Percentiles rank a stretch among this genome's conserved stretches.
These are phyloP conservation scores for Prochilodus magdalenae DNA, from an alignment of 2,113 vertebrate genomes.

Conservation along the genomic window DNA sequence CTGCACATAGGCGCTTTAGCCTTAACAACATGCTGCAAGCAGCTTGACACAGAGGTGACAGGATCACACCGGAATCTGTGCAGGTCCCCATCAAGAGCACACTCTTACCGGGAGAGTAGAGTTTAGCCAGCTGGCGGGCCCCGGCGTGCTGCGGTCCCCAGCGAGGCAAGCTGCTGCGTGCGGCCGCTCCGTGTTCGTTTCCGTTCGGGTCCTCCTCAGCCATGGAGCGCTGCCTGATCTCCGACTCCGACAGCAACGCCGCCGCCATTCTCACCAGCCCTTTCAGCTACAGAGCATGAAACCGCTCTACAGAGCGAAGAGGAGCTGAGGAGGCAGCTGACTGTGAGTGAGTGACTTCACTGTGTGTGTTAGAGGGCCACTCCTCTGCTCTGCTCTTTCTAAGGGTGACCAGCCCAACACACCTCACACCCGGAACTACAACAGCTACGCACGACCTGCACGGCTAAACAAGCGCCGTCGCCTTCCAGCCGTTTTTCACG, in stretches of 20 bases:
- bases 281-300: background rate
- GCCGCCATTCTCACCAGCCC: slow-evolving; percentile 66
- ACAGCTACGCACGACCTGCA: slow-evolving; percentile 32
- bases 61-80: background rate
- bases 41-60: background rate
- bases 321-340: slow-evolving; percentile 12
- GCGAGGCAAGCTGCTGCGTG: slow-evolving; percentile 74
- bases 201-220: slow-evolving; percentile 84
- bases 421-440: slow-evolving; percentile 70
- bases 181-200: slow-evolving; percentile 80
- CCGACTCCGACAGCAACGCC: slow-evolving; percentile 76
- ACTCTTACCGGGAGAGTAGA: slow-evolving; percentile 78
- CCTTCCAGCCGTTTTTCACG: background rate
- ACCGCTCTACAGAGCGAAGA: background rate
- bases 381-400: background rate
- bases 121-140: slow-evolving; percentile 76
- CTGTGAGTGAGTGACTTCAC: background rate
- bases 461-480: background rate
- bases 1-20: background rate
- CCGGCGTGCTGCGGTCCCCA: slow-evolving; percentile 82
- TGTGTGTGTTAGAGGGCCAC: background rate
- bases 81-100: background rate
- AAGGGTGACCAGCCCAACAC: slow-evolving; percentile 39
- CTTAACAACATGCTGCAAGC: background rate
- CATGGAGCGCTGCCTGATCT: slow-evolving; percentile 79